phyloP scores from a whole-genome alignment of 2,797 vertebrate genomes.

The Vespertilio murinus region DNA sequence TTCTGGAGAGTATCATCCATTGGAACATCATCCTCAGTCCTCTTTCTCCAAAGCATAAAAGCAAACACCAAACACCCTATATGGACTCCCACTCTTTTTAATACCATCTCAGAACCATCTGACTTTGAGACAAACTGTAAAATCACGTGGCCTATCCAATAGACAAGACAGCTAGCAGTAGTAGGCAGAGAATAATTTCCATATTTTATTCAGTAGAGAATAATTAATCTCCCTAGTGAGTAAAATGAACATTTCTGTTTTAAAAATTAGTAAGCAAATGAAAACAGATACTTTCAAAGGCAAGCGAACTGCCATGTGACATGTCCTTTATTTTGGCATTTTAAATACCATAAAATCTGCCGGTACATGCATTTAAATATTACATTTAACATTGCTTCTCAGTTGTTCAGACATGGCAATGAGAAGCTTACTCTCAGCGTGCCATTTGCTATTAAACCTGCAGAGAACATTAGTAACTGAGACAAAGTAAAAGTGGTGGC shows the following conservation, averaged over 20 bases:
- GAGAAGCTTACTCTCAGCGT: neutral
- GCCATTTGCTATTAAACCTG: neutral
- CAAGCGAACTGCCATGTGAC: neutral
- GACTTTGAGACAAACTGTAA: neutral
- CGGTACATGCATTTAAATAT: conserved; percentile 17
- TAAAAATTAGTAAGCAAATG: conserved; percentile 51
- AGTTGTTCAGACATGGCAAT: neutral
- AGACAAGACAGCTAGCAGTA: neutral
- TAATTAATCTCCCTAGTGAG: conserved; percentile 6
- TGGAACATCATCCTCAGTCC: neutral
- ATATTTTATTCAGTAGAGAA: conserved; percentile 30
- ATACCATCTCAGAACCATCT: neutral
- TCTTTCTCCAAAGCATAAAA: neutral
- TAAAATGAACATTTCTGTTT: conserved; percentile 30
- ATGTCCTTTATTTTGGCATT: conserved; percentile 16
- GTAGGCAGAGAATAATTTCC: neutral
- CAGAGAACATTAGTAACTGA: neutral
- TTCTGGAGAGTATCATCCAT: neutral
- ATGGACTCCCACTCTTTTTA: neutral
- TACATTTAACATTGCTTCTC: neutral
- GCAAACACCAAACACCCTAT: neutral
- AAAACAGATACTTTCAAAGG: conserved; percentile 22
- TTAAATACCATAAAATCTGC: conserved; percentile 12
- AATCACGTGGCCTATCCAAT: neutral
- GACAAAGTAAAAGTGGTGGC: neutral